Evolutionary conservation across 2,797 vertebrate genomes (phyloP).

Genomic region (Tokudaia muenninki): DNA sequence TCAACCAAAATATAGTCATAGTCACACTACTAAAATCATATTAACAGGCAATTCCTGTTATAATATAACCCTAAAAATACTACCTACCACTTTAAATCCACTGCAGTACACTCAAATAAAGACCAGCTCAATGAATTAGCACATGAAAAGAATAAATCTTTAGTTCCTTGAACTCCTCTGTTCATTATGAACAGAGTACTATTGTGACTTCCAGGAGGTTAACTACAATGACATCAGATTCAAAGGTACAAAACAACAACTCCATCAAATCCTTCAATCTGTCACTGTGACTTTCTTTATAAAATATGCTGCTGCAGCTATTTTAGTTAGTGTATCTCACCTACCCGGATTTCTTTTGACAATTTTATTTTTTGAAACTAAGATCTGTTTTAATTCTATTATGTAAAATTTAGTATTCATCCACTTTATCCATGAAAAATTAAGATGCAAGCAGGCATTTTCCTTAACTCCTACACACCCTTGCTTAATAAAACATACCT

Average conservation of each 20-base stretch:
- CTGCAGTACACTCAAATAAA: slow-evolving; percentile 61
- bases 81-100: slow-evolving; percentile 57
- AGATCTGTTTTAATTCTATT: slow-evolving; percentile 64
- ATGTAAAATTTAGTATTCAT: slow-evolving; percentile 64
- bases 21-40: slow-evolving; percentile 82
- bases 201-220: slow-evolving; percentile 57
- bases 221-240: slow-evolving; percentile 67
- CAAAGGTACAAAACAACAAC: slow-evolving; percentile 64
- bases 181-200: slow-evolving; percentile 52
- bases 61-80: slow-evolving; percentile 70
- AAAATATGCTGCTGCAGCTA: slow-evolving; percentile 51
- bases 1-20: slow-evolving; percentile 83
- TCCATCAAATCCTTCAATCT: slow-evolving; percentile 66
- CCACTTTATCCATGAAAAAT: slow-evolving; percentile 62
- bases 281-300: slow-evolving; percentile 68
- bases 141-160: slow-evolving; percentile 70
- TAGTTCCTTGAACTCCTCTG: slow-evolving; percentile 59
- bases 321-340: slow-evolving; percentile 56
- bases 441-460: slow-evolving; percentile 58
- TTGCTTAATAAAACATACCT: slow-evolving; percentile 60
- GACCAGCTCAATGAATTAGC: slow-evolving; percentile 60
- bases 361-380: slow-evolving; percentile 72
- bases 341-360: slow-evolving; percentile 59
- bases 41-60: slow-evolving; percentile 84
- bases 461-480: slow-evolving; percentile 38